Base-by-base conservation (phyloP, 2,888 invertebrate species). In the Drosophila nr. perissopoda region DNA sequence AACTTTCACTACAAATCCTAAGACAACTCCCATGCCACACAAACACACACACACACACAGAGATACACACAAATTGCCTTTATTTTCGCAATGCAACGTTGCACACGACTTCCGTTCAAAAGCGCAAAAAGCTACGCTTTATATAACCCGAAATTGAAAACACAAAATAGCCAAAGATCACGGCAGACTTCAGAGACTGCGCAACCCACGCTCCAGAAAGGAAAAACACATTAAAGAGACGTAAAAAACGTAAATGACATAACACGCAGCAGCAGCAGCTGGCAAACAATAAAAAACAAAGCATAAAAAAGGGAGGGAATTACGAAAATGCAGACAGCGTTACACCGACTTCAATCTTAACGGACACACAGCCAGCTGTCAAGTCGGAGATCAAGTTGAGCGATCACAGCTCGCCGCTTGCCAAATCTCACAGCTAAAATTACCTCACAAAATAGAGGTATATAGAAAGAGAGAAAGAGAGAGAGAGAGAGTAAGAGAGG, bases 1-100 rank as follows among this genome's bases (percentile, higher is more conserved):
- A 56, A 69, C 76, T 74, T 78, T 65, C 65, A 48, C 76, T 62
- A 63, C 70, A 48, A 51, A 74, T 74, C 64, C 51, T 36, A 61
- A 76, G 53, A 66, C 74, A 63, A 56, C 64, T 60, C 42, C 71
- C 48, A 66, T 52, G 34, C 70, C 69, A 45, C 76, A 74, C 21
- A 31, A 8, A n/a, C 52, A 49, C 18, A 27, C 18, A 63, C 58
- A 29, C 33, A 48, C 69, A 45, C 42, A 31, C 0, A 33, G 11
- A 10, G 33, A 33, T 4, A 11, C 33, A 38, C n/a, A 38, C 59
- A 74, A 78, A 74, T 74, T 74, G 61, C 31, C 49, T 75, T 67
- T 69, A 67, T 73, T 61, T 58, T 89, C 74, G 86, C 88, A 87
- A 87, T 89, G 87, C 87, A 89, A 87, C 86, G 74, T 70, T 87